These are phyloP conservation scores for Malaclemys terrapin DNA, from an alignment of 2,113 vertebrate species.

Conservation along the genomic window DNA sequence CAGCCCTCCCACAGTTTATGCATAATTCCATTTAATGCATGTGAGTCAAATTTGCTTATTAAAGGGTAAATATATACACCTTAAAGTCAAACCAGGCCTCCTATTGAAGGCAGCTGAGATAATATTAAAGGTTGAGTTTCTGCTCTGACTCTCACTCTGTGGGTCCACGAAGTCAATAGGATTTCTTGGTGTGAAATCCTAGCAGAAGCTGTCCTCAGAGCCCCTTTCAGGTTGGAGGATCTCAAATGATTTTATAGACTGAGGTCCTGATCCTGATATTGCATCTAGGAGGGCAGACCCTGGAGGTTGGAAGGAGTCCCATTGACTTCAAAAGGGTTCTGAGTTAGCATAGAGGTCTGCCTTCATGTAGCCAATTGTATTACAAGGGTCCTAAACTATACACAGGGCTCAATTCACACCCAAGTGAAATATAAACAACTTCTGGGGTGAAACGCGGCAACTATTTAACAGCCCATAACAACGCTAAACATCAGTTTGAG, in stretches of 20 bases:
- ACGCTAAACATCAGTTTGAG: background rate
- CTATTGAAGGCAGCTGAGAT: background rate
- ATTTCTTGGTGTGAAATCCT: background rate
- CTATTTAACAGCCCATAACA: background rate
- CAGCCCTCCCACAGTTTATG: background rate
- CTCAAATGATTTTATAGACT: background rate
- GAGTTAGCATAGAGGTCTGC: background rate
- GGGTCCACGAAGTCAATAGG: background rate
- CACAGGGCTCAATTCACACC: background rate
- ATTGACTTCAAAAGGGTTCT: background rate
- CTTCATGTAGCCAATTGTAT: background rate
- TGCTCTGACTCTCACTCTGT: background rate
- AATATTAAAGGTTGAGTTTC: background rate
- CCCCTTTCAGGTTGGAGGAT: background rate
- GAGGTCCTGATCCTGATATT: background rate
- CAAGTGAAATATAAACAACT: background rate
- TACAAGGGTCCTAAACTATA: background rate
- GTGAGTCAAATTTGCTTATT: background rate
- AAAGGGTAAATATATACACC: background rate
- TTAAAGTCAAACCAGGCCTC: background rate
- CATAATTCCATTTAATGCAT: background rate
- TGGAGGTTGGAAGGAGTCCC: fast-evolving
- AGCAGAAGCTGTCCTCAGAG: background rate
- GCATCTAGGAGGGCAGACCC: background rate
- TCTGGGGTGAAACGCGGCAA: background rate